Percentiles rank a stretch among this genome's conserved stretches.
Conservation (phyloP, 1,140 invertebrate genomes). For the Drosophila takahashii region DNA sequence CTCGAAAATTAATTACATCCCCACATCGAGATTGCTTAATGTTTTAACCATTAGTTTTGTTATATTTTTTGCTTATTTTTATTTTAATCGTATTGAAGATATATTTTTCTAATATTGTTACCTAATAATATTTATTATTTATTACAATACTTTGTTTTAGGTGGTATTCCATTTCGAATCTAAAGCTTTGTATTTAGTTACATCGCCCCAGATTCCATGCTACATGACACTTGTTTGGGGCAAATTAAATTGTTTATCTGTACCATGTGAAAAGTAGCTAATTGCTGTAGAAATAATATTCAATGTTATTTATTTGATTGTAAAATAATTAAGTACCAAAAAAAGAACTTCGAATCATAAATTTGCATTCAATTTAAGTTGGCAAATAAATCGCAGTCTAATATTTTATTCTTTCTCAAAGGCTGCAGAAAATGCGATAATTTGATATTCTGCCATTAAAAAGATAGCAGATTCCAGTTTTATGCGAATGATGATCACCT, state of each 20-base stretch:
- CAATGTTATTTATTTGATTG: not conserved
- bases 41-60: conserved; percentile 22
- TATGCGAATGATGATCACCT: conserved; percentile 16
- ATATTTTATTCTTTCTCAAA: not conserved
- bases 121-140: too few species aligned
- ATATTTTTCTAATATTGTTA: too few species aligned
- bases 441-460: not conserved
- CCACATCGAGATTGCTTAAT: conserved; percentile 20
- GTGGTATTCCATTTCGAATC: not conserved
- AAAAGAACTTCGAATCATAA: not conserved
- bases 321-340: not conserved
- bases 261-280: too few species aligned
- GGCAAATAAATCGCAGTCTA: not conserved
- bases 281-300: too few species aligned
- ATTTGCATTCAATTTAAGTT: not conserved
- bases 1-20: conserved; percentile 25
- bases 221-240: not conserved
- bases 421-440: conserved; percentile 8
- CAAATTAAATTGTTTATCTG: not conserved
- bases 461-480: conserved; percentile 23
- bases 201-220: not conserved
- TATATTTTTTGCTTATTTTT: not conserved
- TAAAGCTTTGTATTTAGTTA: not conserved
- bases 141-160: too few species aligned
- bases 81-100: too few species aligned